These are phyloP conservation scores for Sebastiscus tertius DNA, from an alignment of 2,797 vertebrate species.

Conservation along the genomic window DNA sequence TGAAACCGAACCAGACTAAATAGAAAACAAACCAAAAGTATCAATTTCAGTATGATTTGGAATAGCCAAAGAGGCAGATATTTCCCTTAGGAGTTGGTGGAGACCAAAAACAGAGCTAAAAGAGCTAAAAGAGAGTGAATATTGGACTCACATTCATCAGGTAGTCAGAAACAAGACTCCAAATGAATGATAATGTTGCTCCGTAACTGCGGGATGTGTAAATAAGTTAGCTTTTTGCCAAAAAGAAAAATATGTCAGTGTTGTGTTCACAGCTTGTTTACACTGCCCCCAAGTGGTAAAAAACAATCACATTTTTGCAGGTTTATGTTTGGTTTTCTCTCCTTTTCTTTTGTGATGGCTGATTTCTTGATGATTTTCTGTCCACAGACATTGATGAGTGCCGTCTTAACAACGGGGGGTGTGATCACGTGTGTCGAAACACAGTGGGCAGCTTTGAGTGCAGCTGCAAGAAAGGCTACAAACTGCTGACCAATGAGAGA, in stretches of 20 bases:
- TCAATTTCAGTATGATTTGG: too few species aligned
- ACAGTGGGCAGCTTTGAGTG: slow-evolving; percentile 98
- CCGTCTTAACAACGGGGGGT: slow-evolving; percentile 94
- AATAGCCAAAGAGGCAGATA: too few species aligned
- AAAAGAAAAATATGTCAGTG: neutral
- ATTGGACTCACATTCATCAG: too few species aligned
- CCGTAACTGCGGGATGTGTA: neutral
- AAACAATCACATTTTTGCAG: neutral
- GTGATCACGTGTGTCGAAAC: slow-evolving; percentile 97
- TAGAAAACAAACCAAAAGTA: too few species aligned
- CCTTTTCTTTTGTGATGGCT: neutral
- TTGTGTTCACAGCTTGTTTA: neutral
- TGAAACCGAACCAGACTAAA: too few species aligned
- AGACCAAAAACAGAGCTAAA: neutral
- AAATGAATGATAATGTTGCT: neutral
- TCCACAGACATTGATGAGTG: slow-evolving; percentile 95
- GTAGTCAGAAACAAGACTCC: neutral
- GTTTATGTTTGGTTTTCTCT: neutral
- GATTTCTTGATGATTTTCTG: slow-evolving; percentile 29
- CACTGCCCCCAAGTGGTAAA: neutral
- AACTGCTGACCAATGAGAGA: slow-evolving; percentile 96
- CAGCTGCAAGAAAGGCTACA: slow-evolving; percentile 99
- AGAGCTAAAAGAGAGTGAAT: neutral
- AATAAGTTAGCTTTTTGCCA: too few species aligned
- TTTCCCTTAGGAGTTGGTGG: neutral